Base-by-base conservation (phyloP, 2,797 vertebrate species). In the Heliangelus exortis region DNA sequence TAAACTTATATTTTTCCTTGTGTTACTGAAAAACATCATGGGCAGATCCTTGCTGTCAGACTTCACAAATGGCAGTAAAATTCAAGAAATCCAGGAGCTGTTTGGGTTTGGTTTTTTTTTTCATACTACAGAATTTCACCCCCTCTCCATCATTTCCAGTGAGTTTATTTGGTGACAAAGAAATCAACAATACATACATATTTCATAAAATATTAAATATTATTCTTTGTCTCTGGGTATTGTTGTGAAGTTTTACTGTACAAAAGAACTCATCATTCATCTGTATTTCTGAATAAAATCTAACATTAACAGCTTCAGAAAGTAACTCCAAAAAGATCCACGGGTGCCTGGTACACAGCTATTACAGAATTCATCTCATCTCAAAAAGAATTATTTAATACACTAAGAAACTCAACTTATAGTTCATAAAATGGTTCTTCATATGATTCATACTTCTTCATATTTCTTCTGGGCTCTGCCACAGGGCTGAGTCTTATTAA, bases 301-400 rank as follows among this genome's bases (percentile, higher is more conserved):
- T 34, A 57, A 23, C 17, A 26, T 36, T 34, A 57, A 23, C 17
- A 26, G 29, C 67, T 61, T 41, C 29, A 62, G 28, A 45, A 86
- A 55, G 28, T 26, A 45, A 54, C 16, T 51, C 22, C 15, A 23
- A 51, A 34, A 50, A 69, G n/a, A 55, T 71, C n/a, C 55, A 41
- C 36, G 63, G 29, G 48, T 47, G 3, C 33, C 59, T 53, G 34
- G 29, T 53, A 50, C 33, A 65, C 55, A 43, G 89, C 66, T 83
- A 86, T 67, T 86, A 21, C 65, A 95, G 75, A 45, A 58, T 73
- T 93, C 54, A 81, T 45, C 79, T 89, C 80, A 34, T 21, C 45
- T 68, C 39, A 90, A 85, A 92, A 89, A 58, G 15, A 68, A 95
- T 91, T 48, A 85, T 50, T 92, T 93, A 85, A 91, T 48, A 87